Evolutionary conservation across 2,113 vertebrate genomes (phyloP).

Genomic region (Oreocharis arfaki): DNA sequence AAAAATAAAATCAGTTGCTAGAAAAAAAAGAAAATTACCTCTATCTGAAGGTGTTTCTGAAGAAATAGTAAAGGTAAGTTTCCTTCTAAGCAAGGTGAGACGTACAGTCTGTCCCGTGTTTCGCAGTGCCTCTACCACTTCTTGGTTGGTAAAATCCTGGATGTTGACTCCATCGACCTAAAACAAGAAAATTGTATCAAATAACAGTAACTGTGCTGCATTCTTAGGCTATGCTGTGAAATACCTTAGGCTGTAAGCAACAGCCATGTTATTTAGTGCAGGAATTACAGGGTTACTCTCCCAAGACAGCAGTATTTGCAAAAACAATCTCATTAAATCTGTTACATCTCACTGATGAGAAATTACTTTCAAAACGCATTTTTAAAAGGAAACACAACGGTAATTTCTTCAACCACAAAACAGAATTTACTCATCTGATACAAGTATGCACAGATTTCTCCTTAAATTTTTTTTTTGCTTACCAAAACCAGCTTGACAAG

Average conservation of each 20-base stretch:
- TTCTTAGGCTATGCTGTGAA: background rate
- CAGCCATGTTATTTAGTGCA: background rate
- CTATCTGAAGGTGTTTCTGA: conserved; percentile 69
- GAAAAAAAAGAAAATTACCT: conserved; percentile 68
- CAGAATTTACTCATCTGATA: background rate
- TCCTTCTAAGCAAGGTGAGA: conserved; percentile 84
- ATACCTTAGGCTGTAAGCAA: background rate
- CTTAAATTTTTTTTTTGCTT: background rate
- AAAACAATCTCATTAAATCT: background rate
- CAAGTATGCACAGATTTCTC: background rate
- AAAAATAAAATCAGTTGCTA: background rate
- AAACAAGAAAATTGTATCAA: background rate
- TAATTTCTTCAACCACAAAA: background rate
- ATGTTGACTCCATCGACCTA: conserved; percentile 89
- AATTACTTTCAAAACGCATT: background rate
- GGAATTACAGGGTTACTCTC: background rate
- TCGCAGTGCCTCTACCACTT: conserved; percentile 87
- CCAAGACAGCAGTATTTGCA: background rate
- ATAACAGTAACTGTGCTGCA: background rate
- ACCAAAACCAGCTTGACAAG: background rate
- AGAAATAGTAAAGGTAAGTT: background rate
- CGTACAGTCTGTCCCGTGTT: conserved; percentile 80
- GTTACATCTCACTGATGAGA: background rate
- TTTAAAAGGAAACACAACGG: background rate
- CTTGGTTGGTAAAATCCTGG: conserved; percentile 86